These are phyloP conservation scores for Erythrolamprus reginae DNA, from an alignment of 2,113 vertebrate species.

Conservation along the genomic window DNA sequence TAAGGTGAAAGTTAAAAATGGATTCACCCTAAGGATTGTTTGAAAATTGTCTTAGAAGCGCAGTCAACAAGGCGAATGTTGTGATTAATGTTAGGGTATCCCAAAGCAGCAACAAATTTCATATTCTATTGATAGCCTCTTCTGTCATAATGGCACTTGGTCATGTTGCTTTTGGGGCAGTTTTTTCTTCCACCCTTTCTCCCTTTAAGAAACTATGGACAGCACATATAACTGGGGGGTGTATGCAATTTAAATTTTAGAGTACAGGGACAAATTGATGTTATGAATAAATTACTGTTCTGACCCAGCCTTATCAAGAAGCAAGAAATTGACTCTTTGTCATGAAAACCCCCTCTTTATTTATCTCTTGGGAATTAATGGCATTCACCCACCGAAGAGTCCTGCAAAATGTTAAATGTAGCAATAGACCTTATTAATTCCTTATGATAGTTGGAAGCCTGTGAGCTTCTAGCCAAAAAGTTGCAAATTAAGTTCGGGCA, in stretches of 20 bases:
- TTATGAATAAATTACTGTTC: background rate
- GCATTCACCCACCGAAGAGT: too few relatives aligned
- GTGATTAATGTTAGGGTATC: constrained; percentile 13
- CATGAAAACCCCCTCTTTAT: too few relatives aligned
- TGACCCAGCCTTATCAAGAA: too few relatives aligned
- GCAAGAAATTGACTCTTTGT: too few relatives aligned
- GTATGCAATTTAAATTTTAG: background rate
- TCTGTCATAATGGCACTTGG: background rate
- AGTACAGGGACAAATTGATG: background rate
- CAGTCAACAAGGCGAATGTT: constrained; percentile 46
- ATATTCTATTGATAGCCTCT: constrained; percentile 8
- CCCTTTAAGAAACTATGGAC: background rate
- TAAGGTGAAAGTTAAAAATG: constrained; percentile 47
- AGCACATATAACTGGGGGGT: background rate
- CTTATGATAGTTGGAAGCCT: too few relatives aligned
- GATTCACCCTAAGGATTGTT: constrained; percentile 38
- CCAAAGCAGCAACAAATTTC: constrained; percentile 10
- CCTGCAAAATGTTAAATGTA: too few relatives aligned
- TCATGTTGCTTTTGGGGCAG: background rate
- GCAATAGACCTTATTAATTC: too few relatives aligned
- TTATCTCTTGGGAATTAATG: too few relatives aligned
- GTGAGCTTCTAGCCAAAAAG: too few relatives aligned
- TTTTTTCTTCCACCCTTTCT: background rate
- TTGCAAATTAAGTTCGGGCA: too few relatives aligned
- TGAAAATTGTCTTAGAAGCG: constrained; percentile 36